Percentiles rank a stretch among this genome's conserved stretches.
These are phyloP conservation scores for Seriola aureovittata DNA, from an alignment of 2,113 vertebrate species.

Conservation along the genomic window DNA sequence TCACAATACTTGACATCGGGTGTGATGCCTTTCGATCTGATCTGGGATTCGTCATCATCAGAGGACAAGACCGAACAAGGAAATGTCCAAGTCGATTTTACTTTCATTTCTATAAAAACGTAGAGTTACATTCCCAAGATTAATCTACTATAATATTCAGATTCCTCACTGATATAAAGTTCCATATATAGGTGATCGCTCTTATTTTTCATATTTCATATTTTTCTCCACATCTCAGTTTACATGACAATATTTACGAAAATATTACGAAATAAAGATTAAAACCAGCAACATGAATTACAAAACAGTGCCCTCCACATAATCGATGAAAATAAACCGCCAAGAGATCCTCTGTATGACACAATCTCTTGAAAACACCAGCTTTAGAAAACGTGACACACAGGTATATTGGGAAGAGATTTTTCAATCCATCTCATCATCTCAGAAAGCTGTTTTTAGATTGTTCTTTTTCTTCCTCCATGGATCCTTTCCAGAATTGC, in stretches of 20 bases:
- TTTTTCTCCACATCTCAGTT: background rate
- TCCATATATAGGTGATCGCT: background rate
- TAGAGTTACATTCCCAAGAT: background rate
- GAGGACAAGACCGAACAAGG: constrained; percentile 23
- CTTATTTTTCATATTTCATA: background rate
- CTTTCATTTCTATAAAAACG: background rate
- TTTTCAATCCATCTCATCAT: background rate
- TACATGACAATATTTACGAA: background rate
- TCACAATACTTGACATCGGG: background rate
- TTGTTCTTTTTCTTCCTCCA: background rate
- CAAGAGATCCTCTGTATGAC: background rate
- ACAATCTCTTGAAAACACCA: constrained; percentile 11
- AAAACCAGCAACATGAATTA: background rate
- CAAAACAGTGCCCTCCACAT: background rate
- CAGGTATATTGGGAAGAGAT: background rate
- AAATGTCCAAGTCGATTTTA: background rate
- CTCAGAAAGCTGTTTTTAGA: background rate
- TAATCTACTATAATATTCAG: background rate
- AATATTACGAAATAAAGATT: background rate
- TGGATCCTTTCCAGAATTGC: fast-evolving
- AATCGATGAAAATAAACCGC: background rate
- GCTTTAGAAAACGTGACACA: background rate
- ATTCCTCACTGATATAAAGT: background rate
- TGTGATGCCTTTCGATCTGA: background rate
- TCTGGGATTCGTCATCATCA: background rate